A percentile compares a stretch with the other conserved stretches of the same genome.
These are phyloP conservation scores for Lepidonotus clava DNA, from an alignment of 2,888 invertebrate genomes.

Conservation along the genomic window DNA sequence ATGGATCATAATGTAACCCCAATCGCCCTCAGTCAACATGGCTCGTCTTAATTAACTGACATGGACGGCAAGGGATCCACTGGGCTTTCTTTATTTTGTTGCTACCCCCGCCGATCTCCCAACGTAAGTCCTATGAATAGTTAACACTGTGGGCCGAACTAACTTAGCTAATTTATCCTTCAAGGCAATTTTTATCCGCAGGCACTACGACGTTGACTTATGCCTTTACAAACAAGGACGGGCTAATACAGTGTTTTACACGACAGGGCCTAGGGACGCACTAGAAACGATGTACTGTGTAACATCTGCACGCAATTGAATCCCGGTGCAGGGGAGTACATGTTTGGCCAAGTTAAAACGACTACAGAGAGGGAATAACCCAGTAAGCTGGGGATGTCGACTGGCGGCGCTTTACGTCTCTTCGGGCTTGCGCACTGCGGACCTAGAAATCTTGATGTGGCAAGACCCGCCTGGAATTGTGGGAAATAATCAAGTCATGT, in stretches of 20 bases:
- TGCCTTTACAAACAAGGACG: neutral
- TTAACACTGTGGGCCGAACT: conserved; percentile 8
- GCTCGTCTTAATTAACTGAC: conserved; percentile 1
- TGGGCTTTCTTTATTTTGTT: conserved; percentile 1
- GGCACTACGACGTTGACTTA: neutral
- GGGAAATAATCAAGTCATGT: no score
- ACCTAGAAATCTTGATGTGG: neutral
- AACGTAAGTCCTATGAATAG: neutral
- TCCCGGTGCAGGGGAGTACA: neutral
- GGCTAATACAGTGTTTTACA: neutral
- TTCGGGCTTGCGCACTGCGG: no score
- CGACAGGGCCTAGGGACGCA: neutral
- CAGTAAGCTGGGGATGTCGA: no score
- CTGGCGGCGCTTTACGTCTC: no score
- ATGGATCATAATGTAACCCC: neutral
- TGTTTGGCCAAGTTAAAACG: neutral
- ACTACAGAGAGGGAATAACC: neutral
- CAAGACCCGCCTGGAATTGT: neutral
- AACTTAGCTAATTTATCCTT: conserved; percentile 3
- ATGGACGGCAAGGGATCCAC: neutral
- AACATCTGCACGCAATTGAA: neutral
- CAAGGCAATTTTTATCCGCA: neutral
- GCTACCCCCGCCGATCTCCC: neutral
- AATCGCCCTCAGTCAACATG: neutral
- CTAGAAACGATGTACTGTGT: neutral